Evolutionary conservation across 2,797 vertebrate genomes (phyloP), one percentile per base, ranked within the genome.

Genomic region (Neosilurus mollespiculum): DNA sequence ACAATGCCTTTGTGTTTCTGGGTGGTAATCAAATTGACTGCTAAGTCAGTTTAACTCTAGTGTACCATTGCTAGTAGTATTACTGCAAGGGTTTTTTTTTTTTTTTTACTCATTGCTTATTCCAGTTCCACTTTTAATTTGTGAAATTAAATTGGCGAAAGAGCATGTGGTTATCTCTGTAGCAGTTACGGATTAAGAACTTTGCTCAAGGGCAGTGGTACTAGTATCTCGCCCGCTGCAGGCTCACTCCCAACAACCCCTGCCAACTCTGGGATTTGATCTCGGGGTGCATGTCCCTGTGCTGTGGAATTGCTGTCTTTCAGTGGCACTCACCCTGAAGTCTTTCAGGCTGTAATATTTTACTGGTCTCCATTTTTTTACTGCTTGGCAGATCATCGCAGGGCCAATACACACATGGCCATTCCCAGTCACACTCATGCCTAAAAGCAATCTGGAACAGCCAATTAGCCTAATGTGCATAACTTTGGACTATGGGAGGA

Each of bases 141-240:
- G 9, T 37, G 7, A 34, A 66, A 67, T 58, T 37, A 80, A 80
- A 18, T 80, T 69, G 59, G 18, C 26, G 1, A 43, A 37, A 56
- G 54, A 70, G 79, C 77, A 53, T 65, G 61, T 20, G 77, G 43
- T 78, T 78, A 65, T 70, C 53, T 43, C 30, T 58, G 11, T 67
- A 80, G 53, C 53, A 51, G 78, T 70, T 58, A 24, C 0, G 79
- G 79, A 81, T 81, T 81, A 81, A 69, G 20, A 81, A 70, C 65
- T 37, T 81, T 24, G 65, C 66, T 81, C 30, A 81, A 81, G 66
- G 53, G 54, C 66, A 69, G 34, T 59, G 1, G 79, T 54, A 58
- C 53, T 58, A 51, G 66, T 69, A 81, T 69, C 79, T 70, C 53
- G 58, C n/a, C 30, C 10, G 30, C 53, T 70, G 24, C 79, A 80